Base-by-base conservation (phyloP, 2,888 invertebrate genomes). In the Venusia cambrica region DNA sequence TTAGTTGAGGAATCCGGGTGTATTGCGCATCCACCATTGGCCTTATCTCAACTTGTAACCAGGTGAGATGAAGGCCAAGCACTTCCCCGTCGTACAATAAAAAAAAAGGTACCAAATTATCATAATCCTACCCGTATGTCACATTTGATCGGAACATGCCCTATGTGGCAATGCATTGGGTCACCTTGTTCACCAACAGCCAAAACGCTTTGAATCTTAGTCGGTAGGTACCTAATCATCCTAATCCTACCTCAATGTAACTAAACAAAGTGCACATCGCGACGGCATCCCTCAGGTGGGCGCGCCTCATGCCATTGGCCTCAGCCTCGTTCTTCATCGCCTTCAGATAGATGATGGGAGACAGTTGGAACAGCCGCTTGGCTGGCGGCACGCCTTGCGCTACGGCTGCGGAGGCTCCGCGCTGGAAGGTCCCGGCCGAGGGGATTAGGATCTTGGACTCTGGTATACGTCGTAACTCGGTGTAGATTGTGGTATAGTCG, bases 231-330 rank as follows among this genome's bases (percentile, higher is more conserved):
- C n/a, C n/a, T n/a, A n/a, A n/a, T n/a, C n/a, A n/a, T n/a, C n/a
- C n/a, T n/a, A n/a, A n/a, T n/a, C 12, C 14, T 29, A 61, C 71
- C 55, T 84, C 78, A 43, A 85, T 60, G 41, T 84, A 87, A 45
- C 71, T 78, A 50, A 97, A 90, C 51, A 95, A 94, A 55, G 96
- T 94, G 69, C 97, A 95, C 81, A 97, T 91, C 0, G 96, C 97
- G 0, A 93, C 94, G 0, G 94, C 97, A 75, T 99, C 98, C 29
- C 94, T 89, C 30, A 97, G 83, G 66, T 97, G 97, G 0, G 97
- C 94, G 27, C 84, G 89, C 49, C 90, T 89, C 96, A 97, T 97
- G 25, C 96, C 96, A 30, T 89, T 85, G 9, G 91, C 90, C 76
- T 97, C 97, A 0, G 91, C 89, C 0, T 85, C 74, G 63, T 97